Conservation (phyloP, 2,797 vertebrate genomes). For the Brachymystax lenok region DNA sequence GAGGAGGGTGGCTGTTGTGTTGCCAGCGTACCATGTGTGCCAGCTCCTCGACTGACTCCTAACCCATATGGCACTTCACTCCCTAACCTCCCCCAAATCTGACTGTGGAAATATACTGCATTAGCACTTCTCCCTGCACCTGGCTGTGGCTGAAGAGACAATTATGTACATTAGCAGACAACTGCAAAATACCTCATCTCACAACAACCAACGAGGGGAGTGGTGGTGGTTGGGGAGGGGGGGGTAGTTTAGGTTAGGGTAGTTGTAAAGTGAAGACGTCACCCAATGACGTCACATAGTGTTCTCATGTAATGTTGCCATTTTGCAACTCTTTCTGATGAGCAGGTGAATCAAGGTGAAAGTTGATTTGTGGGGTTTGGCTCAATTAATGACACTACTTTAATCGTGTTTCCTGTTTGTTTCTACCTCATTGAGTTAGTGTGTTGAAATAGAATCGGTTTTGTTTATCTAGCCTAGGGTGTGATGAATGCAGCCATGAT, state of each 20-base stretch:
- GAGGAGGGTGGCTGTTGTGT: constrained; percentile 10
- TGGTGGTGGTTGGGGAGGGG: not conserved
- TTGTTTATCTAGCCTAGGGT: constrained; percentile 24
- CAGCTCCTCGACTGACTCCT: constrained; percentile 49
- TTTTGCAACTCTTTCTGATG: constrained; percentile 1
- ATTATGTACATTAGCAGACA: constrained; percentile 47
- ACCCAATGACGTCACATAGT: not conserved
- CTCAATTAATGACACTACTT: constrained; percentile 47
- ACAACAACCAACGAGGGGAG: constrained; percentile 25
- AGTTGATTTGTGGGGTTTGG: constrained; percentile 47
- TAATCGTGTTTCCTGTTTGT: constrained; percentile 44
- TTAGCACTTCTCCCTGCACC: constrained; percentile 54
- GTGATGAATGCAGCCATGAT: not conserved
- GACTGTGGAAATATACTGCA: constrained; percentile 35
- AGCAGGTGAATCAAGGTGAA: constrained; percentile 25
- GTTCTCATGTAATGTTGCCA: constrained; percentile 36
- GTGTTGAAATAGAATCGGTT: constrained; percentile 15
- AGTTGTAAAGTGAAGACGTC: constrained; percentile 36
- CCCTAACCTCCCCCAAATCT: constrained; percentile 15
- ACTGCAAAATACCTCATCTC: constrained; percentile 39
- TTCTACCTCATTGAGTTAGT: constrained; percentile 56
- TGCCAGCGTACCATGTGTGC: constrained; percentile 47
- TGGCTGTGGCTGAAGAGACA: constrained; percentile 41
- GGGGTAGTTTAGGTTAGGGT: constrained; percentile 7
- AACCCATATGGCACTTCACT: constrained; percentile 42